phyloP scores from a whole-genome alignment of 2,797 vertebrate species.

The Schizothorax lantsangensis region DNA sequence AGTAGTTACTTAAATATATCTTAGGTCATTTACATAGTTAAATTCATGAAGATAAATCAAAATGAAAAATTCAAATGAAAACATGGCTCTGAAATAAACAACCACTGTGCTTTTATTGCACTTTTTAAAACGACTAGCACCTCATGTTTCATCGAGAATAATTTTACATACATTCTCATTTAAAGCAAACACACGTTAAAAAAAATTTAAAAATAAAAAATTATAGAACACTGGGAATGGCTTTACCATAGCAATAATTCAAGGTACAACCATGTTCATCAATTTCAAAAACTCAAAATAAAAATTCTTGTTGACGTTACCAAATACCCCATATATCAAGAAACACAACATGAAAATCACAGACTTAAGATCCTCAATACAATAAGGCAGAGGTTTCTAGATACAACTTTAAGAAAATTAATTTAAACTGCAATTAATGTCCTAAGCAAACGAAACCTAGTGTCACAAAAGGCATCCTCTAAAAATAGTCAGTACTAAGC shows the following conservation, averaged over 20 bases:
- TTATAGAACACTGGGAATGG: background rate
- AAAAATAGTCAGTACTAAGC: constrained; percentile 80
- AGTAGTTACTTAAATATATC: background rate
- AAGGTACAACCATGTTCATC: background rate
- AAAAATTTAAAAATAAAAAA: background rate
- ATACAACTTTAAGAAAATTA: constrained; percentile 15
- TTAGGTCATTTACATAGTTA: background rate
- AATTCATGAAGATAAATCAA: background rate
- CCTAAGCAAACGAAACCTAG: constrained; percentile 67
- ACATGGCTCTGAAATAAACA: background rate
- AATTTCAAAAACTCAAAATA: background rate
- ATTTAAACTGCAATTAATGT: constrained; percentile 27
- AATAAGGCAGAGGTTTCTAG: background rate
- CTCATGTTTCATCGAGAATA: background rate
- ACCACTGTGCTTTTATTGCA: background rate
- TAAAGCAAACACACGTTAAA: background rate
- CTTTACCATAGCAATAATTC: background rate
- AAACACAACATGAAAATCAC: background rate
- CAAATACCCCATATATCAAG: background rate
- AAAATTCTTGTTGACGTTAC: background rate
- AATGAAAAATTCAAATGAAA: background rate
- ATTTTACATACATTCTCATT: background rate
- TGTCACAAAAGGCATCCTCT: constrained; percentile 83
- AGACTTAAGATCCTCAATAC: background rate
- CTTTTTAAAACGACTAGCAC: background rate